Evolutionary conservation across 2,797 vertebrate species (phyloP), one percentile per base, ranked within the genome.

Genomic region (Carcharodon carcharias): DNA sequence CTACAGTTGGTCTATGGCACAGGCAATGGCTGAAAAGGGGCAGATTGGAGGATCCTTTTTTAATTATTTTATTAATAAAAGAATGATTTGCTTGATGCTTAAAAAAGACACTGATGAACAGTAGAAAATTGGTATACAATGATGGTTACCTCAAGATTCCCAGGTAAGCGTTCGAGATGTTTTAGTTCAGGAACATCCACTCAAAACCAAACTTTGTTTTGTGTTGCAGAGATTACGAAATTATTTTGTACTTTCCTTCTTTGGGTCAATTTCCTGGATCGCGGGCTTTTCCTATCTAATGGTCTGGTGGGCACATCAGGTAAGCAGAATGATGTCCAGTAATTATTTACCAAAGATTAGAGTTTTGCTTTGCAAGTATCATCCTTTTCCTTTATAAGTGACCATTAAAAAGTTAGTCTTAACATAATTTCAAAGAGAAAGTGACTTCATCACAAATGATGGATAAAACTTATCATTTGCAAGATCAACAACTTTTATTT

Each of bases 251-350:
- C 0, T 99, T 96, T 99, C 99, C 0, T 99, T 99, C 97, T 96
- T 99, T 9, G 99, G 99, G n/a, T 97, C 99, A 65, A 99, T 99
- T 97, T 80, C 96, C 96, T 99, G 99, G 99, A 99, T 99, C 95
- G 99, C 99, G 61, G 97, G 98, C 96, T 99, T 99, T 97, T 99
- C 99, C 96, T 99, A 99, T 96, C 97, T 99, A 97, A 99, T 99
- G 99, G 99, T 99, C 97, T 99, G 99, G 99, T 99, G 99, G 99
- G 99, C 99, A 96, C 99, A 99, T 97, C 99, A 99, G 99, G 99
- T 99, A 98, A 98, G 98, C 94, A 16, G 69, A 56, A 35, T 77
- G 7, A 77, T 77, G 6, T n/a, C 67, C 14, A 8, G 50, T 73
- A 77, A n/a, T 56, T 58, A 56, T 56, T 18, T 35, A 8, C 69